Percentiles rank a stretch among this genome's conserved stretches.
Conservation (phyloP, 2,797 vertebrate species). For the Lepilemur ruficaudatus region DNA sequence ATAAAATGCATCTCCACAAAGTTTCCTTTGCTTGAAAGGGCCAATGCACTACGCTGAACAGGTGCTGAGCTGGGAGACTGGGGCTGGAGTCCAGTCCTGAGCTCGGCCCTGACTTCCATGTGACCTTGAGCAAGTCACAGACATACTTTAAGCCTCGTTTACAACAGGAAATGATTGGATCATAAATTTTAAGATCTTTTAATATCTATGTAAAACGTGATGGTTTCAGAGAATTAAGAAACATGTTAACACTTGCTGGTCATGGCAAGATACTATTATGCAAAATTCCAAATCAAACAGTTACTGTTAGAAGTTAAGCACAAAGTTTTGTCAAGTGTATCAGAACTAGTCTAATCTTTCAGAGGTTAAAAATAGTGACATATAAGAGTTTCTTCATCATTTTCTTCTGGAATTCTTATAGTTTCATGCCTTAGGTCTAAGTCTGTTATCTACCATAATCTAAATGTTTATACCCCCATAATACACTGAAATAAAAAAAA, state of each 20-base stretch:
- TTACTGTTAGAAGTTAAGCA: not conserved
- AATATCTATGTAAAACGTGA: not conserved
- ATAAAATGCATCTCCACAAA: not conserved
- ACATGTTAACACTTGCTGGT: not conserved
- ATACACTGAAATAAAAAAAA: too few species aligned
- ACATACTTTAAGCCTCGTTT: not conserved
- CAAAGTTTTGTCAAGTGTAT: not conserved
- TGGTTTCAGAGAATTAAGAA: slow-evolving; percentile 1
- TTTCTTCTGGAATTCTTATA: too few species aligned
- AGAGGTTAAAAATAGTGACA: not conserved
- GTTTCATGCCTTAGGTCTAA: too few species aligned
- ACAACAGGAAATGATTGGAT: not conserved
- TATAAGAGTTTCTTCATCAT: too few species aligned
- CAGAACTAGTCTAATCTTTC: not conserved
- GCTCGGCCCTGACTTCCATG: not conserved
- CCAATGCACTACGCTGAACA: rapidly evolving
- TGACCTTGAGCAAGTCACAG: not conserved
- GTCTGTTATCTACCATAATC: too few species aligned
- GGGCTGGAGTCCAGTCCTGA: not conserved
- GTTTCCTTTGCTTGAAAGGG: not conserved
- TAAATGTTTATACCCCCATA: too few species aligned
- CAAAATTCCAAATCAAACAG: not conserved
- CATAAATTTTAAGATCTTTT: not conserved
- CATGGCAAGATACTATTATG: not conserved
- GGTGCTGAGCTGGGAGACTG: not conserved